phyloP scores from a whole-genome alignment of 2,797 vertebrate species.

The Characodon lateralis region DNA sequence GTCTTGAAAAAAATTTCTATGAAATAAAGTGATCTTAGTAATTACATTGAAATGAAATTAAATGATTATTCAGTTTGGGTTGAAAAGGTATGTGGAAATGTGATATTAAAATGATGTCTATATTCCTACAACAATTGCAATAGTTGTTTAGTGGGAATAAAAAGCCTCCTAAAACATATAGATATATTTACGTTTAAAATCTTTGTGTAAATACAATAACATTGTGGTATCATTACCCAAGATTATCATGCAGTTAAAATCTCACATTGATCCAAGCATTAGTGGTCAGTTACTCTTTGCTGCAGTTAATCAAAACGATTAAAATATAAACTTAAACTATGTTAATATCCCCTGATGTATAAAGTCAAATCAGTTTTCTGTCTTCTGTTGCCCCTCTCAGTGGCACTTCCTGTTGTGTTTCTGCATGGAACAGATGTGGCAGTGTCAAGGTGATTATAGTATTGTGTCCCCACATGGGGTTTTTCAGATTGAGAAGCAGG shows the following conservation, averaged over 20 bases:
- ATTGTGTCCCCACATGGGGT: constrained; percentile 39
- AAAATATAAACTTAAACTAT: constrained; percentile 3
- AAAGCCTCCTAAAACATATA: not conserved
- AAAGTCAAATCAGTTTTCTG: not conserved
- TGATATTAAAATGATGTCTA: too few species aligned
- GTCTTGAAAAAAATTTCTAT: too few species aligned
- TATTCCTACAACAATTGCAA: too few species aligned
- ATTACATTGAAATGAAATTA: too few species aligned
- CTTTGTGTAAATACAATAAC: not conserved
- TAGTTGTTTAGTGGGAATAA: not conserved
- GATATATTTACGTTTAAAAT: not conserved
- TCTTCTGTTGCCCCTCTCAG: constrained; percentile 21
- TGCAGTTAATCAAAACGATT: not conserved
- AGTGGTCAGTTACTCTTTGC: not conserved
- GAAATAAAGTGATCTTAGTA: too few species aligned
- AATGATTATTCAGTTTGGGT: too few species aligned
- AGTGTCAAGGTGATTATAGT: constrained; percentile 40
- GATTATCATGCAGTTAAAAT: not conserved
- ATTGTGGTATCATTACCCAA: not conserved
- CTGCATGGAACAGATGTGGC: constrained; percentile 53
- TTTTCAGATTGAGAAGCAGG: constrained; percentile 36
- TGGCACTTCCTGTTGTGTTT: constrained; percentile 38
- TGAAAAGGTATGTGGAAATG: too few species aligned
- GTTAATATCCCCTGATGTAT: constrained; percentile 1
- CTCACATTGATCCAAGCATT: not conserved